Conservation (phyloP, 2,113 vertebrate genomes). For the Hiodon alosoides region DNA sequence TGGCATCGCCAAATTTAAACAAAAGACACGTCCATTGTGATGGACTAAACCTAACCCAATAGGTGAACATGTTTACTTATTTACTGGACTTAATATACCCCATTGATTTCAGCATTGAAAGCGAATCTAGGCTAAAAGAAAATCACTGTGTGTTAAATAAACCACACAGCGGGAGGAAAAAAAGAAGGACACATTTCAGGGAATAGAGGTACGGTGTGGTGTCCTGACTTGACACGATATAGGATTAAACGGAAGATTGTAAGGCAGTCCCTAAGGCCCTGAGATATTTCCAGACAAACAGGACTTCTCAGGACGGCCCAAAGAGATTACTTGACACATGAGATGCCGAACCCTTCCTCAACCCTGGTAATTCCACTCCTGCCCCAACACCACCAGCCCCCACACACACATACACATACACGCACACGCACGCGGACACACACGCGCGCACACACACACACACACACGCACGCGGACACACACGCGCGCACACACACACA, state of each 20-base stretch:
- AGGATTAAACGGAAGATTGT: constrained; percentile 24
- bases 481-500: too few relatives aligned
- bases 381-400: constrained; percentile 21
- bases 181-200: neutral
- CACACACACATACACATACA: constrained; percentile 11
- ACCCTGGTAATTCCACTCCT: neutral
- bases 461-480: constrained; percentile 30
- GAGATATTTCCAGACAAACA: constrained; percentile 58
- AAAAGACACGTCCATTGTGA: too few relatives aligned
- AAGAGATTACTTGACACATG: constrained; percentile 60
- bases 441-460: too few relatives aligned
- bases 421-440: neutral
- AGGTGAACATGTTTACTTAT: too few relatives aligned
- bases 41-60: too few relatives aligned
- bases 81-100: too few relatives aligned
- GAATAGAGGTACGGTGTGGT: neutral
- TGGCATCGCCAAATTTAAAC: too few relatives aligned
- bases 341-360: constrained; percentile 29
- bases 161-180: too few relatives aligned
- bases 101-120: too few relatives aligned
- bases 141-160: too few relatives aligned
- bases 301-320: constrained; percentile 45
- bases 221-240: constrained; percentile 33
- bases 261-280: constrained; percentile 30
- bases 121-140: too few relatives aligned